Conservation (phyloP, 2,888 invertebrate species). For the Helobdella robusta region DNA sequence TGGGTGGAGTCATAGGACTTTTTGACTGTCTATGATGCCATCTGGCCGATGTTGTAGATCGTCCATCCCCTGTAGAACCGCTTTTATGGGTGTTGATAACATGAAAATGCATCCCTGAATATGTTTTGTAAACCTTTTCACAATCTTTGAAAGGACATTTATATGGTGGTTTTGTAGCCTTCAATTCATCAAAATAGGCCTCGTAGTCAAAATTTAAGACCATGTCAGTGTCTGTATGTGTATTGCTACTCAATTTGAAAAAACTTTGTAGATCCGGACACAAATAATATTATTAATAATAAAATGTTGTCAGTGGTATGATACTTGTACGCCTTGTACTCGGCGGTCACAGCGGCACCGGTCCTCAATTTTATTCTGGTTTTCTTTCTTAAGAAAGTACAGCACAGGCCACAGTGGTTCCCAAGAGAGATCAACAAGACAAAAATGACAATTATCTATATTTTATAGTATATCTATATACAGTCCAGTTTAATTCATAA, state of each 20-base stretch:
- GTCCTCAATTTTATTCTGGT: not conserved
- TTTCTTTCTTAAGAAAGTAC: not conserved
- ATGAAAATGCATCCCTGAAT: slow-evolving; percentile 76
- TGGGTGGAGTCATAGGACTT: not conserved
- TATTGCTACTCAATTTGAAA: no score
- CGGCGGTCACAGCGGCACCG: no score
- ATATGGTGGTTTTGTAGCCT: slow-evolving; percentile 73
- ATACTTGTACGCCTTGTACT: no score
- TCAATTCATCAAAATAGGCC: slow-evolving; percentile 72
- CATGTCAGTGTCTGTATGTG: not conserved
- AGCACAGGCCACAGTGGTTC: not conserved
- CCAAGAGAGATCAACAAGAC: not conserved
- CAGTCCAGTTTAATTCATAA: no score
- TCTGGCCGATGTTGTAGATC: not conserved
- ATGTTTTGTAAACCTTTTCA: slow-evolving; percentile 74
- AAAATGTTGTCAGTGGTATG: no score
- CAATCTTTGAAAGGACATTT: slow-evolving; percentile 76
- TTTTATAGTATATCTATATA: no score
- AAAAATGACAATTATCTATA: no score
- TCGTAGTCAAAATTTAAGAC: slow-evolving; percentile 65
- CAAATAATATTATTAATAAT: no score
- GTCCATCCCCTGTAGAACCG: slow-evolving; percentile 48
- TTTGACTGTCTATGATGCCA: not conserved
- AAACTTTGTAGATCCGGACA: no score
- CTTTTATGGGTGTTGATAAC: slow-evolving; percentile 75